These are phyloP conservation scores for Isaurus tuberculatus DNA, from an alignment of 92 coral and sea anemone genomes.

Conservation along the genomic window DNA sequence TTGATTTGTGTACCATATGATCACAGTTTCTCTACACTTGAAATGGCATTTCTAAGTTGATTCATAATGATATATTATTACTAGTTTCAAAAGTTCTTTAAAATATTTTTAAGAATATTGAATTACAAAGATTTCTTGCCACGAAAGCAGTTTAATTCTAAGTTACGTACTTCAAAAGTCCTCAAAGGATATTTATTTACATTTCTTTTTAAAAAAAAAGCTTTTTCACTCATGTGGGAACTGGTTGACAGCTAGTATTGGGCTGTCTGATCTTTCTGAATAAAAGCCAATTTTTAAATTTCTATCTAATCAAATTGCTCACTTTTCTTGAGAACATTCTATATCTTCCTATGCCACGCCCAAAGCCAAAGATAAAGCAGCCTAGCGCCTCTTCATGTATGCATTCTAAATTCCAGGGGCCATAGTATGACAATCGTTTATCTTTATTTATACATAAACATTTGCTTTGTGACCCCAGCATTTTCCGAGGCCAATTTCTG, in stretches of 20 bases:
- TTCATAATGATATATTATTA: neutral
- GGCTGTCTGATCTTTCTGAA: constrained; percentile 1
- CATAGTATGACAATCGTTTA: no score
- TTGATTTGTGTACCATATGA: neutral
- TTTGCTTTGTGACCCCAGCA: no score
- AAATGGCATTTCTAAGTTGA: neutral
- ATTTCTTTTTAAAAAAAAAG: neutral
- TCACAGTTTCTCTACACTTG: neutral
- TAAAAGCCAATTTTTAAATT: neutral
- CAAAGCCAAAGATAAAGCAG: constrained; percentile 15
- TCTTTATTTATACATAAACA: no score
- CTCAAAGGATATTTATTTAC: neutral
- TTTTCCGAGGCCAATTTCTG: no score
- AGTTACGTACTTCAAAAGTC: neutral
- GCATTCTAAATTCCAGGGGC: no score
- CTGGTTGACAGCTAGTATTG: neutral
- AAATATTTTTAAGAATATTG: neutral
- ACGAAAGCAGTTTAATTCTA: neutral
- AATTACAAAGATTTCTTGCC: neutral
- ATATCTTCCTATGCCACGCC: constrained; percentile 40
- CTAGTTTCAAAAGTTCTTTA: neutral
- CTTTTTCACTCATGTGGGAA: neutral
- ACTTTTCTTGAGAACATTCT: neutral
- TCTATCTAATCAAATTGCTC: neutral
- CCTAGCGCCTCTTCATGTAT: neutral